Conservation (phyloP, 92 coral and sea anemone genomes). For the Siderastrea radians region DNA sequence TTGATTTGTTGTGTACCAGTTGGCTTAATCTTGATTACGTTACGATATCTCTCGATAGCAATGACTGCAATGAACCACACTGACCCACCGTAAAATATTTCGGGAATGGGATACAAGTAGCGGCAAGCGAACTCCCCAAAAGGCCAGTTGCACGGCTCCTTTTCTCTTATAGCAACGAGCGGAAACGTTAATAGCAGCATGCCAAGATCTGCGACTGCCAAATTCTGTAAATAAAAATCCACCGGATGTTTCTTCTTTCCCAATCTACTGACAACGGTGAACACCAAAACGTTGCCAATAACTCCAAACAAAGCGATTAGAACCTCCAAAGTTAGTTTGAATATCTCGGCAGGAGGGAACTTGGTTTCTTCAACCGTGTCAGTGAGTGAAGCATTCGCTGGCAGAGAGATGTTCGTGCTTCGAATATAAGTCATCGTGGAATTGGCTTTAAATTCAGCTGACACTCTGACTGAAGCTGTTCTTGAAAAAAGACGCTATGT, state of each 20-base stretch:
- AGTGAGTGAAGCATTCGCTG: too few relatives aligned
- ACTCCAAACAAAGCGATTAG: conserved; percentile 53
- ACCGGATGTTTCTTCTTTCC: conserved; percentile 28
- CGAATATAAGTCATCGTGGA: too few relatives aligned
- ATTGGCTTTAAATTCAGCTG: too few relatives aligned
- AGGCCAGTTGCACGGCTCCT: background rate
- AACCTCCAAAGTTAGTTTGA: conserved; percentile 13
- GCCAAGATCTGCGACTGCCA: conserved; percentile 67
- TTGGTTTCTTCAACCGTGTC: too few relatives aligned
- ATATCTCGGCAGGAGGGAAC: background rate
- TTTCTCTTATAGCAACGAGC: background rate
- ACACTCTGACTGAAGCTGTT: too few relatives aligned
- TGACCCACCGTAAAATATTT: conserved; percentile 49
- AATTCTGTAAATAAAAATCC: conserved; percentile 53
- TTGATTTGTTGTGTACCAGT: background rate
- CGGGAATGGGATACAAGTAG: conserved; percentile 38
- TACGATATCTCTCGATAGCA: conserved; percentile 60
- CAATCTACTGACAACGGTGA: conserved; percentile 27
- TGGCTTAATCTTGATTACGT: background rate
- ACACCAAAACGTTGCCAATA: conserved; percentile 50
- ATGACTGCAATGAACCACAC: conserved; percentile 65
- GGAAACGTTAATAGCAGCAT: conserved; percentile 49
- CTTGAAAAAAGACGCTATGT: too few relatives aligned
- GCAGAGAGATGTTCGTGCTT: too few relatives aligned
- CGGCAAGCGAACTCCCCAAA: conserved; percentile 57